Evolutionary conservation across 2,113 vertebrate genomes (phyloP).

Genomic region (Miniopterus natalensis): DNA sequence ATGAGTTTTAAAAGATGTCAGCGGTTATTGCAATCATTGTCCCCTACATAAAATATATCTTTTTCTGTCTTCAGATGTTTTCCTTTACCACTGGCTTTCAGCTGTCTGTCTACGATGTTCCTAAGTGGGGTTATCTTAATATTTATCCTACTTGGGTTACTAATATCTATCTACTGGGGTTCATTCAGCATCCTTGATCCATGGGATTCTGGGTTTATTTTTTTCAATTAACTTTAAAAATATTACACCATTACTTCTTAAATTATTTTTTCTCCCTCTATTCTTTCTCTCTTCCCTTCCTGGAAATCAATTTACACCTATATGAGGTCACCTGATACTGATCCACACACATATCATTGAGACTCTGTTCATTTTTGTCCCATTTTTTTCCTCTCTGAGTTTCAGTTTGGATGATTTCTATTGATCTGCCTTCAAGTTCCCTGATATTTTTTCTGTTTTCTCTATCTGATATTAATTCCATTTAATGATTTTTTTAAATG

Average conservation of each 20-base stretch:
- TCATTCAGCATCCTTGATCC: not conserved
- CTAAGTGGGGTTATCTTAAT: not conserved
- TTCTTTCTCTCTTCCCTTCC: not conserved
- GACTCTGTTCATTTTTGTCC: not conserved
- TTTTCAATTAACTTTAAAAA: conserved; percentile 33
- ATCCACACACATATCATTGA: not conserved
- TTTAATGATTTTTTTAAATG: not conserved
- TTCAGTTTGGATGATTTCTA: not conserved
- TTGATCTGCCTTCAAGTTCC: not conserved
- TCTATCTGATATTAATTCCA: not conserved
- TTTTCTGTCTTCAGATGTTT: conserved; percentile 2
- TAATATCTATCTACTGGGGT: not conserved
- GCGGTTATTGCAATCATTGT: not conserved
- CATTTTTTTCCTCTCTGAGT: not conserved
- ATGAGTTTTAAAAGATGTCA: not conserved
- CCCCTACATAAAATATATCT: not conserved
- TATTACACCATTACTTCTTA: not conserved
- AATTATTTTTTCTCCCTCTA: not conserved
- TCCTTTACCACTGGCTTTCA: not conserved
- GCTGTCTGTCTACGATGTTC: not conserved
- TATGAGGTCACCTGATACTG: not conserved
- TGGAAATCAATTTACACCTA: not conserved
- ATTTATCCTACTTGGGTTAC: not conserved
- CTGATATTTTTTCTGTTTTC: not conserved
- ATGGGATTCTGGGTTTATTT: not conserved